Base-by-base conservation (phyloP, 1,140 invertebrate genomes). In the Procambarus virginalis region DNA sequence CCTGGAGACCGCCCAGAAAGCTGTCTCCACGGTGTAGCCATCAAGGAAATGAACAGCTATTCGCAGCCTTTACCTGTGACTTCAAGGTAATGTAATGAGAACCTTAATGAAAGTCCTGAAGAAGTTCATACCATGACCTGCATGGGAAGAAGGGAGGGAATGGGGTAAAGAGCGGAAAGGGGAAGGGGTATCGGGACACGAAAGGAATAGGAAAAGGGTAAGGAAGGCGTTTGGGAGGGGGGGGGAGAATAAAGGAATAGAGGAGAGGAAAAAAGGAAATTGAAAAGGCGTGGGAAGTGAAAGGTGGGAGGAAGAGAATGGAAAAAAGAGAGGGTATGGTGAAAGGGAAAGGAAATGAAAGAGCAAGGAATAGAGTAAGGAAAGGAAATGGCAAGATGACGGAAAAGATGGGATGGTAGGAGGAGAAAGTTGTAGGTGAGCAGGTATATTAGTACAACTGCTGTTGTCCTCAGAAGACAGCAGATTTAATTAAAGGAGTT, bases 401-500 rank as follows among this genome's bases (percentile, higher is more conserved):
- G 12, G 17, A 20, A 58, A 51, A 51, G 49, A 58, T 51, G 51
- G n/a, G 78, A 51, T 51, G 78, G 49, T 34, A 34, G 17, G 68
- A 73, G n/a, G 68, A 34, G 68, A 10, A 34, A 4, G 68, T 73
- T 2, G 68, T 22, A 73, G n/a, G 10, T 12, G 51, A 34, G 5
- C 68, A 6, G 68, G 68, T n/a, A 82, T 82, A 82, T 82, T 64
- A 82, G 80, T 82, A 58, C 55, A 64, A 34, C 58, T 64, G 80
- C 45, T 64, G 49, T 82, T 34, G 80, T 82, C 80, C 80, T 82
- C 55, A 46, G 55, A 20, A 82, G 80, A 64, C 46, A 58, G 22
- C 22, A 82, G 58, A 82, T 82, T 82, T 82, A 82, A 82, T 82
- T 82, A 82, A 82, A 82, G 80, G 80, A 82, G 80, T 82, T 82